Base-by-base conservation (phyloP, 92 coral and sea anemone genomes). In the Porites divaricata region DNA sequence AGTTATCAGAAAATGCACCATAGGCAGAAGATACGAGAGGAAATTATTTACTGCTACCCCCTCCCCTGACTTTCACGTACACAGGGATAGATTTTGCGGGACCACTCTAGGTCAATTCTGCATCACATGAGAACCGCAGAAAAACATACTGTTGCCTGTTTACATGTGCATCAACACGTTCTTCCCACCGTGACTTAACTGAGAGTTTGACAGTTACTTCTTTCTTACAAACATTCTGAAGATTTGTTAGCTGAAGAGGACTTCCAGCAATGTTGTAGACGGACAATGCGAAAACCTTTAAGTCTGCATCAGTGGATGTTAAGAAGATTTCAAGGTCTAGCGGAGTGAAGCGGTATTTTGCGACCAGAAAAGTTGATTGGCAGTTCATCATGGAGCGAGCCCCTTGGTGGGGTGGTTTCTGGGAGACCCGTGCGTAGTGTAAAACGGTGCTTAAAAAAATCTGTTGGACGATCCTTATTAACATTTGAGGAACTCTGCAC, bases 251-350 rank as follows among this genome's bases (percentile, higher is more conserved):
- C 12, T 23, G 82, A 77, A 62, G 58, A 77, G 82, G 72, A 8
- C 71, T 63, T 22, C 21, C 41, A 26, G 19, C 26, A 13, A 22
- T 77, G 82, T 1, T 61, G 16, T 28, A 53, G 4, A 20, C 80
- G 9, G 80, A 75, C 24, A 75, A 75, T 51, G 48, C 66, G 15
- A 75, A 75, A 67, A 35, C 82, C 9, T 77, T 77, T n/a, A 62
- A 66, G 14, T 66, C 71, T 0, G 71, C 45, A n/a, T 26, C 71
- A 2, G 22, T 9, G 28, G 71, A 66, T 7, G 6, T 26, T 26
- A 16, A 66, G 2, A 35, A 26, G 10, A 15, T 58, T 6, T 58
- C 16, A 70, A 16, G 8, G 17, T 45, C 51, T 20, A 69, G 74
- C n/a, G n/a, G n/a, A n/a, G n/a, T n/a, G 41, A 9, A 48, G 23